Conservation (phyloP, 1,140 invertebrate genomes). For the Hylaeus volcanicus region DNA sequence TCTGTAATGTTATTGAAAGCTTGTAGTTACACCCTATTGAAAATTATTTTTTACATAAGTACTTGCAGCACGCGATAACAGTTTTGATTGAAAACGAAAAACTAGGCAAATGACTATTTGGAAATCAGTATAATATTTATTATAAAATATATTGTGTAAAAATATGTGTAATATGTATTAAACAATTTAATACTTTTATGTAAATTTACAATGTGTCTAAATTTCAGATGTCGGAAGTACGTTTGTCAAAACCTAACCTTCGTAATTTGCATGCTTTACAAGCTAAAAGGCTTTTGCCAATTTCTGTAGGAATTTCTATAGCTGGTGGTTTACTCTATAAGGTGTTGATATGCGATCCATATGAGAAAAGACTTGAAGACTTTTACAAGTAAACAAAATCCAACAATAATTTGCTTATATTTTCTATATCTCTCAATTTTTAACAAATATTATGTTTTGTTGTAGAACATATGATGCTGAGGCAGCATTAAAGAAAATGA, state of each 20-base stretch:
- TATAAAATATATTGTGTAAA: too few relatives aligned
- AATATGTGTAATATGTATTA: too few relatives aligned
- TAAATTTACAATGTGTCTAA: not conserved
- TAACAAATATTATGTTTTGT: constrained; percentile 54
- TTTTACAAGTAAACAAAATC: constrained; percentile 79
- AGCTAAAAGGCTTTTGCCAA: constrained; percentile 72
- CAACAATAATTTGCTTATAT: constrained; percentile 11
- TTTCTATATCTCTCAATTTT: constrained; percentile 6
- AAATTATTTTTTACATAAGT: not conserved
- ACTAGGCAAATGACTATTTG: too few relatives aligned
- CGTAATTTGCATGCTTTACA: constrained; percentile 72
- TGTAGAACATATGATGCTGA: constrained; percentile 80
- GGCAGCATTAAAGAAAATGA: constrained; percentile 78
- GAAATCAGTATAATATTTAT: not conserved
- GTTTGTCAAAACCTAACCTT: constrained; percentile 77
- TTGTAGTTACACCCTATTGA: not conserved
- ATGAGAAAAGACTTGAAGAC: constrained; percentile 77
- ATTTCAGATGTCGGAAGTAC: constrained; percentile 63
- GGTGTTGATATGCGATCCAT: constrained; percentile 69
- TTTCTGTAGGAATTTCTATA: constrained; percentile 55
- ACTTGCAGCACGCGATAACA: not conserved
- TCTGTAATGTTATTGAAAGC: not conserved
- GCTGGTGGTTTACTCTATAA: constrained; percentile 66
- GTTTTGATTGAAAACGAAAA: not conserved
- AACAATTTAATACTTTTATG: not conserved